Base-by-base conservation (phyloP, 2,797 vertebrate species). In the Siniperca scherzeri region DNA sequence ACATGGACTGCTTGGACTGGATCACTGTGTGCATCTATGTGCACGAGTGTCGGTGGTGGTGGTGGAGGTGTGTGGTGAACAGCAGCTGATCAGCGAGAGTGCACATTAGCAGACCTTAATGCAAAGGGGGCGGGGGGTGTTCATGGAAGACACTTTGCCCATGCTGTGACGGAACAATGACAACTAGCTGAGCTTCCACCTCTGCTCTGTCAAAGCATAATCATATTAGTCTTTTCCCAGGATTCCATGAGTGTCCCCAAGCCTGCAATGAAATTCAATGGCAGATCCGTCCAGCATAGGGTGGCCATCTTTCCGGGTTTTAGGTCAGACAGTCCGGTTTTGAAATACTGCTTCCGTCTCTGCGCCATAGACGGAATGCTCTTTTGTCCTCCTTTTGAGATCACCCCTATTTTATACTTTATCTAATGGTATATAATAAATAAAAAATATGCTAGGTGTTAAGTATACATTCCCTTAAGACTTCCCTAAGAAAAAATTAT, bases 1-100 rank as follows among this genome's bases (percentile, higher is more conserved):
- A 74, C 68, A 38, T 5, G 5, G 64, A 68, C 81, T 70, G 30
- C 52, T 70, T 62, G 50, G 62, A 64, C 44, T 70, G 72, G 70
- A 87, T 85, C 66, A 72, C 57, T 38, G 61, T 88, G 70, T 81
- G 48, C 44, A 52, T 84, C 44, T 72, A 46, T 73, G 65, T 81
- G 82, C 56, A 62, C 0, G 16, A 33, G 50, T 64, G 33, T 66
- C 3, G 3, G 27, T 6, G 46, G 2, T 36, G 3, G 9, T 1
- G 11, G 11, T 8, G 6, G 21, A 7, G 25, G n/a, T 33, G 33
- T 74, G 73, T 30, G 36, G 21, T 30, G 67, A 88, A 83, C 70
- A 86, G 88, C 90, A 89, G 82, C 87, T 88, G 89, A 93, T 90
- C 85, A 87, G 80, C 21, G 46, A 81, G 78, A 77, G 82, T 75